These are phyloP conservation scores for Acestrorhynchus altus DNA, from an alignment of 2,797 vertebrate genomes.

Conservation along the genomic window DNA sequence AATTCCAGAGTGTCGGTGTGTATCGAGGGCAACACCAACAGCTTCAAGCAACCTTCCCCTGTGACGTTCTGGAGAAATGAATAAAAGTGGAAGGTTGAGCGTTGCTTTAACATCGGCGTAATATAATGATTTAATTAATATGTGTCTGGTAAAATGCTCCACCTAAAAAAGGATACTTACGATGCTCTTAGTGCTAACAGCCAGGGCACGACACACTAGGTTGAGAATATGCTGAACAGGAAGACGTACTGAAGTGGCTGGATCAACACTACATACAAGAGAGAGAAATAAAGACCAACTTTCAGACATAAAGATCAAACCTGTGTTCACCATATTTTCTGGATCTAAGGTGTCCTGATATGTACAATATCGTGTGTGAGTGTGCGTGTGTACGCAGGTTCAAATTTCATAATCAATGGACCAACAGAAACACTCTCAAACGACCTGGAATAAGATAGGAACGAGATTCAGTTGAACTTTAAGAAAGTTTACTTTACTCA, in stretches of 20 bases:
- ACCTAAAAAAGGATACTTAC: slow-evolving; percentile 74
- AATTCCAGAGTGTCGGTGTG: slow-evolving; percentile 84
- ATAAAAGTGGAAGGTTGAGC: background rate
- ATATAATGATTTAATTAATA: background rate
- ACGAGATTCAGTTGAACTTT: too few species aligned
- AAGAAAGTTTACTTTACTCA: too few species aligned
- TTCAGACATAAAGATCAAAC: background rate
- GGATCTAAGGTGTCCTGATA: too few species aligned
- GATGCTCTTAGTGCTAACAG: slow-evolving; percentile 82
- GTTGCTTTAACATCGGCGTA: background rate
- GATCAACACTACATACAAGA: slow-evolving; percentile 80
- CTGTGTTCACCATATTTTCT: too few species aligned
- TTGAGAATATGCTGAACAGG: slow-evolving; percentile 86
- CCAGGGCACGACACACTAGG: slow-evolving; percentile 84
- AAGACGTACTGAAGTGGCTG: slow-evolving; percentile 82
- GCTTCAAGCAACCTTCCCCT: slow-evolving; percentile 83
- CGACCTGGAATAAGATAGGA: too few species aligned
- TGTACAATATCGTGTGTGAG: too few species aligned
- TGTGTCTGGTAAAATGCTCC: background rate
- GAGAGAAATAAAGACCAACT: slow-evolving; percentile 13
- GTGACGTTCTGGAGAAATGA: slow-evolving; percentile 77
- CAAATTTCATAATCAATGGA: too few species aligned
- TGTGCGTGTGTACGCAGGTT: too few species aligned
- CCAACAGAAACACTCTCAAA: too few species aligned
- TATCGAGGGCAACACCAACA: slow-evolving; percentile 84